These are phyloP conservation scores for Xanthorhoe designata DNA, from an alignment of 2,888 invertebrate genomes.

Conservation along the genomic window DNA sequence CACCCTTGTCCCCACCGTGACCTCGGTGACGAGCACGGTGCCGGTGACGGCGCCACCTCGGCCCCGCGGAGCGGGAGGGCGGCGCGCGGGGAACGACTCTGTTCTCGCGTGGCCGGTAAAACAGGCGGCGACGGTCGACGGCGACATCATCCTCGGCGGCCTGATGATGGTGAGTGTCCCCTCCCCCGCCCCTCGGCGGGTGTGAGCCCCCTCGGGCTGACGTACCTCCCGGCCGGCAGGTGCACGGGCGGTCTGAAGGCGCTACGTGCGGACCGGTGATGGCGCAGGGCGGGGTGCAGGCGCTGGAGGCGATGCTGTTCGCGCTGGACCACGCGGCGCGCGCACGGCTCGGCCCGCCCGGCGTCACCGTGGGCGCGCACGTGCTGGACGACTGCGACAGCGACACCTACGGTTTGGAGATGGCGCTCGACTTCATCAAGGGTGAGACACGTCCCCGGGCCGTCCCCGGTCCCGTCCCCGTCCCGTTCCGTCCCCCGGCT, in stretches of 20 bases:
- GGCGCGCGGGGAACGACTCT: conserved; percentile 46
- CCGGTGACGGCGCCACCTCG: background rate
- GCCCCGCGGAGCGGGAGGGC: background rate
- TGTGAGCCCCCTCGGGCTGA: conserved; percentile 85
- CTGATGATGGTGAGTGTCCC: conserved; percentile 91
- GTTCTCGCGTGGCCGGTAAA: conserved; percentile 89
- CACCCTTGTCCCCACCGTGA: conserved; percentile 9
- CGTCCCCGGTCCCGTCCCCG: background rate
- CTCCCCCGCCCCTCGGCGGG: conserved; percentile 48
- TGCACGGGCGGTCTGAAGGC: conserved; percentile 93
- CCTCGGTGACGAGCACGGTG: background rate
- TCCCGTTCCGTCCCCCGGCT: background rate
- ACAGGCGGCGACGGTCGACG: conserved; percentile 92
- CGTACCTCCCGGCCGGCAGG: conserved; percentile 47
- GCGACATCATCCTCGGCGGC: conserved; percentile 93
- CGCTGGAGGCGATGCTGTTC: conserved; percentile 95
- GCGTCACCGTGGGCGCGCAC: conserved; percentile 92
- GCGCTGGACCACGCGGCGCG: conserved; percentile 91
- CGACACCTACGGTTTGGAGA: conserved; percentile 96
- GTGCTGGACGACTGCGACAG: conserved; percentile 97
- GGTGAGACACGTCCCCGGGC: conserved; percentile 5
- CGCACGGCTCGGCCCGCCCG: conserved; percentile 87
- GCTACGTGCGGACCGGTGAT: conserved; percentile 94
- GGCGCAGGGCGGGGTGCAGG: conserved; percentile 95
- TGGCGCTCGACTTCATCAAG: conserved; percentile 95